Conservation (phyloP, 35 echinoderm and acorn worm species). For the Heliocidaris erythrogramma region DNA sequence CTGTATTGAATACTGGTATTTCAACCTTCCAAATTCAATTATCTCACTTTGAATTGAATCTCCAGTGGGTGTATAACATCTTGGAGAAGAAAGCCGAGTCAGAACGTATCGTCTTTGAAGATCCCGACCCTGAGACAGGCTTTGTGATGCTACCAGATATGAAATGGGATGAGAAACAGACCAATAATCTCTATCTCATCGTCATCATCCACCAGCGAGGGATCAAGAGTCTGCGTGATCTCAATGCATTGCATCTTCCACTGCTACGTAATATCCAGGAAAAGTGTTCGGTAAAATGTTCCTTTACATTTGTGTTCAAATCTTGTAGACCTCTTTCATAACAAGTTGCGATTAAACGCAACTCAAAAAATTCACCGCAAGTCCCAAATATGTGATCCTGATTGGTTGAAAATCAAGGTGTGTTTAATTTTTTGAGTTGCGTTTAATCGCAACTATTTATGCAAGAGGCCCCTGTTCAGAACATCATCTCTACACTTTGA, state of each 20-base stretch:
- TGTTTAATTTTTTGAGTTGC: too few species aligned
- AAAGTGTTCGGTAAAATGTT: conserved; percentile 77
- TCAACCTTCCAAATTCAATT: too few species aligned
- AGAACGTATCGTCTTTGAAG: conserved; percentile 87
- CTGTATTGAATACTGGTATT: too few species aligned
- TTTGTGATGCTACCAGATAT: conserved; percentile 93
- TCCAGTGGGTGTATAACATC: conserved; percentile 98
- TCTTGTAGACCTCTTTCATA: too few species aligned
- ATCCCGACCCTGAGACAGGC: conserved; percentile 78
- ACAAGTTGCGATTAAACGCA: too few species aligned
- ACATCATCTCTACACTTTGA: too few species aligned
- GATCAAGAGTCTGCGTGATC: conserved; percentile 81
- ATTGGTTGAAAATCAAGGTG: too few species aligned
- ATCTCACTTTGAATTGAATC: neutral
- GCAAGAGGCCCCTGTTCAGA: too few species aligned
- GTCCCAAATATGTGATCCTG: too few species aligned
- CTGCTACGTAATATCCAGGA: conserved; percentile 81
- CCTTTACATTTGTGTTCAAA: neutral
- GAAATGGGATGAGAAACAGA: conserved; percentile 91
- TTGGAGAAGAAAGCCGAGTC: conserved; percentile 89
- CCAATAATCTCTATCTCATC: conserved; percentile 74
- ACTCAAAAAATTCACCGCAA: too few species aligned
- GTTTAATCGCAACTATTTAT: too few species aligned
- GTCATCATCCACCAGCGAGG: conserved; percentile 77
- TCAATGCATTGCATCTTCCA: conserved; percentile 74